phyloP scores from a whole-genome alignment of 2,797 vertebrate genomes.

The Trematomus bernacchii region DNA sequence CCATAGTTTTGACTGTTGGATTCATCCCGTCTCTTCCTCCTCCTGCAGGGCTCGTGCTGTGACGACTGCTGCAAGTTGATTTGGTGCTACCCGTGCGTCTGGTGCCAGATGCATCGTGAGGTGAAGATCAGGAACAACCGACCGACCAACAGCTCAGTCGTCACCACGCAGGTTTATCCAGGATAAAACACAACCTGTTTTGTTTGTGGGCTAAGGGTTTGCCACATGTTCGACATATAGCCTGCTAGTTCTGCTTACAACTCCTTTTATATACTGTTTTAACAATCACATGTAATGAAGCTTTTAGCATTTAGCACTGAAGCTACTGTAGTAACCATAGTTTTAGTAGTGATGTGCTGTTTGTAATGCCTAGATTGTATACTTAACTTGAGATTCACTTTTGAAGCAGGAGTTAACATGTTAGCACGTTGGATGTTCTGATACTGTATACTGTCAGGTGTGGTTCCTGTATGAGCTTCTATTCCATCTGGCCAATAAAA shows the following conservation, averaged over 20 bases:
- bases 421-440: background rate
- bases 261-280: background rate
- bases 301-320: background rate
- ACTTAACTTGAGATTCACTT: background rate
- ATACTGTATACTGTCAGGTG: background rate
- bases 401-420: background rate
- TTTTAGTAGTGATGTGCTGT: background rate
- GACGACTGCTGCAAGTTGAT: constrained; percentile 66
- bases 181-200: background rate
- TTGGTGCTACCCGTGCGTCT: constrained; percentile 73
- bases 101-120: constrained; percentile 84
- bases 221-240: accelerated
- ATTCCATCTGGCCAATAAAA: constrained; percentile 4
- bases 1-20: too few relatives aligned
- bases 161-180: constrained; percentile 60
- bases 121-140: constrained; percentile 54
- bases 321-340: accelerated
- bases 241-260: background rate
- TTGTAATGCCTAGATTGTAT: background rate
- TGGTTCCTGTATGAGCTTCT: background rate
- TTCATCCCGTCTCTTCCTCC: background rate
- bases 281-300: background rate
- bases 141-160: accelerated
- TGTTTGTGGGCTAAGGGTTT: background rate
- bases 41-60: constrained; percentile 76